A percentile compares a stretch with the other conserved stretches of the same genome.
phyloP scores from a whole-genome alignment of 2,888 invertebrate species.

The Liopterus haemorrhoidalis region DNA sequence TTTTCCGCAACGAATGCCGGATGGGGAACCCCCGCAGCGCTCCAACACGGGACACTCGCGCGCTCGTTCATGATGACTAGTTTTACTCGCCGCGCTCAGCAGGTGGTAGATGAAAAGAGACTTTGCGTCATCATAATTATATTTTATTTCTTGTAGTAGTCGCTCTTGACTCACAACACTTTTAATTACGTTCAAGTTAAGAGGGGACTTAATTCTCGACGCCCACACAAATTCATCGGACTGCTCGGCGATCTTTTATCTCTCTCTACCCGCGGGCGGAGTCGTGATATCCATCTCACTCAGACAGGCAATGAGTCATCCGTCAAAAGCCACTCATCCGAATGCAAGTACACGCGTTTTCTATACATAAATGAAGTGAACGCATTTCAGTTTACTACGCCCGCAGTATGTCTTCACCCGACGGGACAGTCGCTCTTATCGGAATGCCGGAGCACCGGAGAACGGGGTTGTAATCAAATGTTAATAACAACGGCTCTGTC shows the following conservation, averaged over 20 bases:
- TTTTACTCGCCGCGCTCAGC: conserved; percentile 33
- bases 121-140: conserved; percentile 42
- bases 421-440: conserved; percentile 19
- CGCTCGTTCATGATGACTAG: conserved; percentile 15
- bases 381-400: conserved; percentile 11
- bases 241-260: neutral
- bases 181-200: conserved; percentile 41
- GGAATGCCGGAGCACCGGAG: conserved; percentile 13
- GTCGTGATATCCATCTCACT: too few relatives aligned
- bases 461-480: conserved; percentile 29
- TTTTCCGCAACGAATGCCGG: too few relatives aligned
- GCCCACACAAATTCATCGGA: conserved; percentile 16
- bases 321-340: conserved; percentile 4
- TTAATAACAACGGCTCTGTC: conserved; percentile 29
- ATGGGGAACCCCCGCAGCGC: conserved; percentile 8
- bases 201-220: conserved; percentile 37
- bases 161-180: conserved; percentile 35
- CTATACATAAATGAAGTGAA: conserved; percentile 16
- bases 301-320: conserved; percentile 7
- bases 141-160: conserved; percentile 37
- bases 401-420: conserved; percentile 10
- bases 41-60: conserved; percentile 14
- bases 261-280: too few relatives aligned
- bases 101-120: conserved; percentile 42
- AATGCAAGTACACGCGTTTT: conserved; percentile 1